A percentile compares a stretch with the other conserved stretches of the same genome.
Conservation (phyloP, 2,888 invertebrate genomes). For the Cantharis lateralis region DNA sequence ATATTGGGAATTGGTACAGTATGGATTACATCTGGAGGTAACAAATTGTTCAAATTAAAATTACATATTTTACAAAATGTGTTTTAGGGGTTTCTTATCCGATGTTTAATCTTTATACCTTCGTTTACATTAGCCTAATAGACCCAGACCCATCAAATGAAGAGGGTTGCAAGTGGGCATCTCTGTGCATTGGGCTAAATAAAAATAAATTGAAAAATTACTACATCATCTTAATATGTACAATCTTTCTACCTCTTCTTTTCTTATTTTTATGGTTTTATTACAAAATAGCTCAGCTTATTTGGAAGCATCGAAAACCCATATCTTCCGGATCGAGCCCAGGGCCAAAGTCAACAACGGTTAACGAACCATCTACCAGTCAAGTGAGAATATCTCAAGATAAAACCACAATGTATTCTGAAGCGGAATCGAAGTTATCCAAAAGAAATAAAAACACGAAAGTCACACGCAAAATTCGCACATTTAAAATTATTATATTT, state of each 20-base stretch:
- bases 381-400: slow-evolving; percentile 36
- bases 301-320: slow-evolving; percentile 58
- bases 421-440: slow-evolving; percentile 1
- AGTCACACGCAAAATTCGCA: slow-evolving; percentile 59
- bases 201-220: slow-evolving; percentile 42
- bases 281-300: slow-evolving; percentile 57
- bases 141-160: slow-evolving; percentile 33
- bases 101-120: slow-evolving; percentile 52
- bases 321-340: slow-evolving; percentile 31
- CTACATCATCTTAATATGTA: slow-evolving; percentile 42
- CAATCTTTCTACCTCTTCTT: slow-evolving; percentile 59
- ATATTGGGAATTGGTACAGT: slow-evolving; percentile 46
- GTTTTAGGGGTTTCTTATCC: slow-evolving; percentile 55
- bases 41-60: slow-evolving; percentile 7
- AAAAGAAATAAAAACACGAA: slow-evolving; percentile 37
- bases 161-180: slow-evolving; percentile 39
- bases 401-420: slow-evolving; percentile 20
- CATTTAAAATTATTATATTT: slow-evolving; percentile 61
- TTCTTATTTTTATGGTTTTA: slow-evolving; percentile 59
- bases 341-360: slow-evolving; percentile 32
- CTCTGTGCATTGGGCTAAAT: slow-evolving; percentile 41
- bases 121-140: slow-evolving; percentile 43
- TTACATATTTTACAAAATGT: neutral
- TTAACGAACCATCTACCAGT: slow-evolving; percentile 39
- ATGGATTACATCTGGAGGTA: slow-evolving; percentile 55